phyloP scores from a whole-genome alignment of 2,797 vertebrate species.

The Phalanger gymnotis region DNA sequence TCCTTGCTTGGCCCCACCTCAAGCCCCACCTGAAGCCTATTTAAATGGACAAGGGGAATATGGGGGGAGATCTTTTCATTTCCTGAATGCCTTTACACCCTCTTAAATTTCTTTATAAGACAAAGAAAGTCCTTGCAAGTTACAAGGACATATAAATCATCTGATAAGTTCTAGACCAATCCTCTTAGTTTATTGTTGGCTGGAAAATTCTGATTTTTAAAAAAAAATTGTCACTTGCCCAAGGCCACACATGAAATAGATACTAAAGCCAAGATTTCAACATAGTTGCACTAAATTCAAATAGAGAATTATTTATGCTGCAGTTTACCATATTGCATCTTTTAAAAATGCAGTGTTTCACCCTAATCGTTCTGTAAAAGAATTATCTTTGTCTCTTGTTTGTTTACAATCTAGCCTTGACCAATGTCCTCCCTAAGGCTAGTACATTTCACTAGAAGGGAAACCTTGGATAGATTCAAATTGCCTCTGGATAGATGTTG shows the following conservation, averaged over 20 bases:
- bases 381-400: not conserved
- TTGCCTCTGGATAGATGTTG: not conserved
- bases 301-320: not conserved
- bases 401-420: not conserved
- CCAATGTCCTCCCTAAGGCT: not conserved
- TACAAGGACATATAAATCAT: not conserved
- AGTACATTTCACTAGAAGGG: not conserved
- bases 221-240: not conserved
- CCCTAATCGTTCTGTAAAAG: not conserved
- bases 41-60: no score
- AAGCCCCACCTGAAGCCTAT: no score
- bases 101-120: not conserved
- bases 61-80: no score
- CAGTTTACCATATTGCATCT: not conserved
- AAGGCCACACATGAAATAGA: not conserved
- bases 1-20: no score
- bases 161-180: not conserved
- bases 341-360: not conserved
- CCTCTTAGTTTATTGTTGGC: not conserved
- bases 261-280: not conserved
- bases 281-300: not conserved
- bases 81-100: no score
- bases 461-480: conserved; percentile 32
- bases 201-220: not conserved
- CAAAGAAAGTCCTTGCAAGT: not conserved